These are phyloP conservation scores for Nesoenas mayeri DNA, from an alignment of 2,113 vertebrate species.

Conservation along the genomic window DNA sequence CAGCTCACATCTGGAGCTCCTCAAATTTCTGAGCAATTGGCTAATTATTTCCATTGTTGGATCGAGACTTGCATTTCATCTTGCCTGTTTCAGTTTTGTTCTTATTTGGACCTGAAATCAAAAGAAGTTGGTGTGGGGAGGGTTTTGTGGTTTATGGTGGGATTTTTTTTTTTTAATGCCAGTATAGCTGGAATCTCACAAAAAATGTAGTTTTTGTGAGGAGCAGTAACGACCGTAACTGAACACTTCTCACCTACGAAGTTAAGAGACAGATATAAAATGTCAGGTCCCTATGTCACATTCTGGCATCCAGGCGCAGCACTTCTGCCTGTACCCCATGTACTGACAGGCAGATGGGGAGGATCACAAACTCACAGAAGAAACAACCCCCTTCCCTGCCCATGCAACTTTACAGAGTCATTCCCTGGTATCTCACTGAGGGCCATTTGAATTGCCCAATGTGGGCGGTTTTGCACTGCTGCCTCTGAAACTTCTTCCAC, in stretches of 20 bases:
- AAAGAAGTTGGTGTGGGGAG: not conserved
- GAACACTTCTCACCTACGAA: not conserved
- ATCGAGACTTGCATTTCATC: not conserved
- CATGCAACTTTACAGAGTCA: not conserved
- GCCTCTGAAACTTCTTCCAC: not conserved
- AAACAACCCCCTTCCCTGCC: not conserved
- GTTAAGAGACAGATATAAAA: not conserved
- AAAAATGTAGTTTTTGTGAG: not conserved
- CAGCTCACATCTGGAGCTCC: slow-evolving; percentile 32
- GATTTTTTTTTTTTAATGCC: not conserved
- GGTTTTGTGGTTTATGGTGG: too few species aligned
- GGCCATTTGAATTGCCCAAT: not conserved
- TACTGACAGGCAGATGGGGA: not conserved
- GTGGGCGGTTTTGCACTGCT: not conserved
- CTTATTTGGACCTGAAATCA: slow-evolving; percentile 14
- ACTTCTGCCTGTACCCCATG: not conserved
- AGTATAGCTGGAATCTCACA: not conserved
- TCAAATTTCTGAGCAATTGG: slow-evolving; percentile 39
- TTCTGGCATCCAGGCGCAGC: not conserved
- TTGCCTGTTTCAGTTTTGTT: not conserved
- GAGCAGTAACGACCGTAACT: not conserved
- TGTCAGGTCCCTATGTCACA: not conserved
- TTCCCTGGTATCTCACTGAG: not conserved
- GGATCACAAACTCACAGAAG: not conserved
- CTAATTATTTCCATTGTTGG: slow-evolving; percentile 6